These are phyloP conservation scores for Bufotes viridis DNA, from an alignment of 2,797 vertebrate genomes.

Conservation along the genomic window DNA sequence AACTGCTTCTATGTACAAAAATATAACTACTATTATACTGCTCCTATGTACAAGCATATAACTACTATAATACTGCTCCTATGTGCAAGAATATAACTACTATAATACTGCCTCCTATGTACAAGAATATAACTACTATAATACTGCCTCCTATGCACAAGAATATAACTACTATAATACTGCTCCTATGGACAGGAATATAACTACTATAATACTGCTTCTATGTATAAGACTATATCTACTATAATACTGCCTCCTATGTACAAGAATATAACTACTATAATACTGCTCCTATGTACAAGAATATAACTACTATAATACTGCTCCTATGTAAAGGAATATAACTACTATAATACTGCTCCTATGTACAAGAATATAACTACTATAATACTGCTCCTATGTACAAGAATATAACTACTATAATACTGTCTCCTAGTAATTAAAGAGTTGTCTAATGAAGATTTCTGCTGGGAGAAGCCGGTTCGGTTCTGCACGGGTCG, in stretches of 20 bases:
- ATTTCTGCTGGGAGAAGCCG: no score
- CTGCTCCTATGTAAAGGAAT: not conserved
- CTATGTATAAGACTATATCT: no score
- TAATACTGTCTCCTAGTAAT: not conserved
- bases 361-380: conserved; percentile 2
- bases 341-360: conserved; percentile 8
- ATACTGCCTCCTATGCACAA: no score
- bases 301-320: conserved; percentile 18
- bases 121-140: no score
- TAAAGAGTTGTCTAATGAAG: no score
- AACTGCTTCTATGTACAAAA: not conserved
- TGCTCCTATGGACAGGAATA: no score
- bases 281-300: not conserved
- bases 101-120: no score
- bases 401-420: conserved; percentile 4
- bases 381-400: not conserved
- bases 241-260: no score
- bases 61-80: not conserved
- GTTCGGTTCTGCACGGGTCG: no score
- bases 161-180: no score
- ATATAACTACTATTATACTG: not conserved
- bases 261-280: not conserved
- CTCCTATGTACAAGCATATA: no score
- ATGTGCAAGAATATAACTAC: not conserved
- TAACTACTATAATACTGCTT: no score